Evolutionary conservation across 2,113 vertebrate species (phyloP), one percentile per base, ranked within the genome.

Genomic region (Cheilinus undulatus): DNA sequence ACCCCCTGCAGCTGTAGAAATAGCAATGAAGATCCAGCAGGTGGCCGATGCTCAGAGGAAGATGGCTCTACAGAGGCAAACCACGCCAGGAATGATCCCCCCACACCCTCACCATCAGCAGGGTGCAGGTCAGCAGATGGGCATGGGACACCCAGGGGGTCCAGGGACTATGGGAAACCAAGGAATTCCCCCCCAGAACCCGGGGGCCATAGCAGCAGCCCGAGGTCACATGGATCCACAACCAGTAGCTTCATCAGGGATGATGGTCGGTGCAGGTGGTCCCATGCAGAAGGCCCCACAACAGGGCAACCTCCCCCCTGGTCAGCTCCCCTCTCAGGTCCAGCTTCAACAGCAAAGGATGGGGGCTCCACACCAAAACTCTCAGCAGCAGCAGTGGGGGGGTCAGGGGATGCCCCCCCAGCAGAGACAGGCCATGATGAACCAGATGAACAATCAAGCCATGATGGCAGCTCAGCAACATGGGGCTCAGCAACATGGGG

Each of bases 21-120:
- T 98, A 63, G 97, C 98, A 7, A 95, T 98, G 96, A 97, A 98
- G 93, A 99, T 99, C 79, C 97, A 99, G 79, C 94, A 96, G 80
- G 96, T 97, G 7, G 98, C 98, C 0, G 97, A 99, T 60, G 96
- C 96, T 5, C 97, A 99, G 85, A 94, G 97, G 82, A 97, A 98
- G 91, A 96, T 98, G 96, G 96, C 96, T 4, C 94, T 97, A 62
- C 96, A 97, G 80, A 94, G 96, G 85, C 97, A 97, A 0, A 86
- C 86, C 3, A 85, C 87, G 10, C 82, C 87, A 1, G 91, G 91
- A 54, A 88, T 98, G 85, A 93, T 94, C 73, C 90, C 91, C 3
- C 92, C 95, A 30, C 96, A 97, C 73, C 76, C 89, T 5, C 92
- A 92, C 91, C 95, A 94, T 91, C 96, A 96, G 49, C 96, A 94